phyloP scores from a whole-genome alignment of 2,797 vertebrate genomes.

The Cynopterus sphinx region DNA sequence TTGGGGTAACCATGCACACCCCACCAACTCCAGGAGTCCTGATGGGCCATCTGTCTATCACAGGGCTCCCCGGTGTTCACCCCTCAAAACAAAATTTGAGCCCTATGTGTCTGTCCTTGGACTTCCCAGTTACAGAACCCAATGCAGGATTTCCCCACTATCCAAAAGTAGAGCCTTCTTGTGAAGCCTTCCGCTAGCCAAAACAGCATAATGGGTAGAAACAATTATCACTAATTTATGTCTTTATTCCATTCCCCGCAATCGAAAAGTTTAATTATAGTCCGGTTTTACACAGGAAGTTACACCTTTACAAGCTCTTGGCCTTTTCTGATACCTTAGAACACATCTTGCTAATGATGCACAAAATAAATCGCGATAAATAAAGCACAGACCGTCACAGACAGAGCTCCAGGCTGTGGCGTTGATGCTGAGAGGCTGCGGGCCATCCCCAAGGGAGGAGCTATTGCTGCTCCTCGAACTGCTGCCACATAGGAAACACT shows the following conservation, averaged over 20 bases:
- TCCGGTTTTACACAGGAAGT: not conserved
- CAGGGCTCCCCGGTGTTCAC: not conserved
- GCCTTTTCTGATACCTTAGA: not conserved
- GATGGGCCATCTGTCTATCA: not conserved
- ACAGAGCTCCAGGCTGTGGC: not conserved
- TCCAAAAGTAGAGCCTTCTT: not conserved
- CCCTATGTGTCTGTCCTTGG: not conserved
- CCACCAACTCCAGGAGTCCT: no score
- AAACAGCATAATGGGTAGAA: not conserved
- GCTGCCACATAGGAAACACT: not conserved
- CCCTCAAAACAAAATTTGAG: not conserved
- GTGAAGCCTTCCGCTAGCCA: not conserved
- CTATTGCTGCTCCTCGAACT: no score
- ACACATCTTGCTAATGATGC: not conserved
- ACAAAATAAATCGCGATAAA: not conserved
- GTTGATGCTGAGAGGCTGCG: no score
- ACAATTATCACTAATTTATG: not conserved
- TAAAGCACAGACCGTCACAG: not conserved
- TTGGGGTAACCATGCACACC: rapidly evolving
- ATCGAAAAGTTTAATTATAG: not conserved
- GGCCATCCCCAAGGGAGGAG: not conserved
- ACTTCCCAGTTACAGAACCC: not conserved
- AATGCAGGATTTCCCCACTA: no score
- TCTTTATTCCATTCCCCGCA: not conserved
- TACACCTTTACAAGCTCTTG: not conserved